Percentiles rank a stretch among this genome's conserved stretches.
Conservation (phyloP, 2,888 invertebrate genomes). For the Oxyteleia sp. region DNA sequence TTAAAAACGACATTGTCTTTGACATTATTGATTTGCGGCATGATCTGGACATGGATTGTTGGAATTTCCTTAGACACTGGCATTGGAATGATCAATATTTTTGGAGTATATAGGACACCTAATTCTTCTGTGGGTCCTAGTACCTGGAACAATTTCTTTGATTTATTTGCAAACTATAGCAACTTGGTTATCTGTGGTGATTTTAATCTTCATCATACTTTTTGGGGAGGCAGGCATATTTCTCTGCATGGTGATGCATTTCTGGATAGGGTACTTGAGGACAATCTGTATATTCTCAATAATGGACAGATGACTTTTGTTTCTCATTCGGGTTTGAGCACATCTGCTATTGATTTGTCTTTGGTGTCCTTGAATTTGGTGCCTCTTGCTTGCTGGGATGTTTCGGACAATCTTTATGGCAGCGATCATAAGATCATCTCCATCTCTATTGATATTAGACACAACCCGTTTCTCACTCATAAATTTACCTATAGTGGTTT, state of each 20-base stretch:
- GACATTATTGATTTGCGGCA: too few species aligned
- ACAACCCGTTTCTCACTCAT: neutral
- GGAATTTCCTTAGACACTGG: too few species aligned
- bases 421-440: neutral
- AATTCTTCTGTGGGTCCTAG: too few species aligned
- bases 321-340: neutral
- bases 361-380: neutral
- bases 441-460: neutral
- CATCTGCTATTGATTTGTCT: constrained; percentile 11
- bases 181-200: constrained; percentile 23
- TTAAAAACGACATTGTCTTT: too few species aligned
- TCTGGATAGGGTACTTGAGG: neutral
- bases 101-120: too few species aligned
- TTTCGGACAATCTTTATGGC: neutral
- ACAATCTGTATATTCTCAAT: neutral
- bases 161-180: too few species aligned
- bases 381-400: neutral
- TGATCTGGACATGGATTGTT: too few species aligned
- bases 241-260: neutral
- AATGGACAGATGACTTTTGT: neutral
- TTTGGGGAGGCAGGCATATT: neutral
- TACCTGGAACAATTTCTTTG: too few species aligned
- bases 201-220: constrained; percentile 29
- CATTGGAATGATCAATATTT: too few species aligned
- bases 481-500: constrained; percentile 16